These are phyloP conservation scores for Aphelinus atriplicis DNA, from an alignment of 1,140 invertebrate genomes.

Conservation along the genomic window DNA sequence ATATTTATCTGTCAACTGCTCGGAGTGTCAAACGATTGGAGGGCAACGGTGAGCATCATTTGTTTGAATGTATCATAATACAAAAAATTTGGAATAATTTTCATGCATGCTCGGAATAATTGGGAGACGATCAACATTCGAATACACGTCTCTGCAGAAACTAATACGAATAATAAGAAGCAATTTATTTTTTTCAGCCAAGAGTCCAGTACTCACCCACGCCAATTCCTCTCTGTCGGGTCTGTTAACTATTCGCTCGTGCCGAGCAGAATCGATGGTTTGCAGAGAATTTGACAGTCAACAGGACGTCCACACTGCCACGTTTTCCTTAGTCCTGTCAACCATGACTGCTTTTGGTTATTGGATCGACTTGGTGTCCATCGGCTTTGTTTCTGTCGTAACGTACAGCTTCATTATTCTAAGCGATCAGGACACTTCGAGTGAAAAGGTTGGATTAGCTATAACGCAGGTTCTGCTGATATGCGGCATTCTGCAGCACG, in stretches of 20 bases:
- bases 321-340: slow-evolving; percentile 78
- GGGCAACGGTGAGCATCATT: slow-evolving; percentile 74
- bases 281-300: slow-evolving; percentile 78
- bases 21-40: slow-evolving; percentile 85
- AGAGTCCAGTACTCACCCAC: slow-evolving; percentile 82
- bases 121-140: too few relatives aligned
- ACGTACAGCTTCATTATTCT: slow-evolving; percentile 79
- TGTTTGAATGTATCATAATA: slow-evolving; percentile 4
- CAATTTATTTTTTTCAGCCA: slow-evolving; percentile 65
- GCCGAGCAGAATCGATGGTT: slow-evolving; percentile 74
- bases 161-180: slow-evolving; percentile 40
- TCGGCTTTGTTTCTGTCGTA: slow-evolving; percentile 73
- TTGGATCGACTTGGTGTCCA: slow-evolving; percentile 81
- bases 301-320: slow-evolving; percentile 71
- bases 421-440: slow-evolving; percentile 50
- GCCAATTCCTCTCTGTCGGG: slow-evolving; percentile 82
- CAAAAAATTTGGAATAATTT: slow-evolving; percentile 23
- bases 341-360: slow-evolving; percentile 83
- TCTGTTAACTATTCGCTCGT: slow-evolving; percentile 82
- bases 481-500: slow-evolving; percentile 84
- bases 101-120: not conserved
- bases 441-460: slow-evolving; percentile 77
- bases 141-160: too few relatives aligned
- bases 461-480: slow-evolving; percentile 81
- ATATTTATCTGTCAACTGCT: slow-evolving; percentile 80